A percentile compares a stretch with the other conserved stretches of the same genome.
Conservation (phyloP, 2,888 invertebrate genomes). For the Dryomyza anilis region DNA sequence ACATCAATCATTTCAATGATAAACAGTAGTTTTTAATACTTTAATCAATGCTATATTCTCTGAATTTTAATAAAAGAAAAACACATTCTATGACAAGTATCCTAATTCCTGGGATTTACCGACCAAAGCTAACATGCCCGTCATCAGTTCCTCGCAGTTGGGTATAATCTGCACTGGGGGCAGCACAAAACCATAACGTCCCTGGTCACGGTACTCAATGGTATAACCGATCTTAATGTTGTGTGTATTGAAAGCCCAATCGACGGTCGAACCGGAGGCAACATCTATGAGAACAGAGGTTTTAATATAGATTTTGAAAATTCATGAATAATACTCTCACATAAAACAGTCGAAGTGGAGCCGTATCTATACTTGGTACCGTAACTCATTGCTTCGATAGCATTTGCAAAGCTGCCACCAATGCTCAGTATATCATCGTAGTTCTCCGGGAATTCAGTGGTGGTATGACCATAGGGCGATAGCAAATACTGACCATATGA, state of each 20-base stretch:
- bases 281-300: conserved; percentile 48
- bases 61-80: neutral
- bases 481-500: conserved; percentile 69
- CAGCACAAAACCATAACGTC: conserved; percentile 71
- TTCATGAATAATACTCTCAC: too few relatives aligned
- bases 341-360: conserved; percentile 65
- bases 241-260: conserved; percentile 65
- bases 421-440: conserved; percentile 61
- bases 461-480: conserved; percentile 66
- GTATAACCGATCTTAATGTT: conserved; percentile 64
- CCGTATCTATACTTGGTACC: conserved; percentile 64
- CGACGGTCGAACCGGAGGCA: conserved; percentile 61
- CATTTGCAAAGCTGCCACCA: conserved; percentile 63
- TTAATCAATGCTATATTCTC: neutral
- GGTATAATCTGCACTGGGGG: conserved; percentile 70
- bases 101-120: conserved; percentile 62
- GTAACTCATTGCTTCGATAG: conserved; percentile 61
- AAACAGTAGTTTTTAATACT: conserved; percentile 22
- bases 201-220: conserved; percentile 71
- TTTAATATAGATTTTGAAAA: too few relatives aligned
- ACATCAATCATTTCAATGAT: conserved; percentile 67
- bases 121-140: conserved; percentile 64
- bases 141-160: conserved; percentile 66
- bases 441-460: conserved; percentile 60
- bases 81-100: conserved; percentile 51